Conservation (phyloP, 2,113 vertebrate species). For the Montifringilla adamsi region DNA sequence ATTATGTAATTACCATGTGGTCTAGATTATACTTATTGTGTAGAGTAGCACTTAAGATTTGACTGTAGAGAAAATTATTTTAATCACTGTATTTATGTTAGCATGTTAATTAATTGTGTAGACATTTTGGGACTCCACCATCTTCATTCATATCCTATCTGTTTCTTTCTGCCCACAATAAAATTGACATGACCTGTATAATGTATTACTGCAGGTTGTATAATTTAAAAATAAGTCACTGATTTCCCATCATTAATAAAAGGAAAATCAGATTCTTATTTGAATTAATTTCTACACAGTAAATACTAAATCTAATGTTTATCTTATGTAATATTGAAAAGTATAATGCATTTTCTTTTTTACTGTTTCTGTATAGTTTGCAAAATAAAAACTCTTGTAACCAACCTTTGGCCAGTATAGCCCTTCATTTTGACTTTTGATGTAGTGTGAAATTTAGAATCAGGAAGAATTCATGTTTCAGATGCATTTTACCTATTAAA, state of each 20-base stretch:
- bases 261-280: conserved; percentile 57
- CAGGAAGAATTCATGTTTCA: neutral
- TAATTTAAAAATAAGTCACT: conserved; percentile 56
- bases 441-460: neutral
- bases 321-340: conserved; percentile 74
- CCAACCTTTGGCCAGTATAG: conserved; percentile 67
- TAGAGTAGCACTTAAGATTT: conserved; percentile 76
- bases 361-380: conserved; percentile 95
- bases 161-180: conserved; percentile 67
- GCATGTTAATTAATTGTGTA: conserved; percentile 81
- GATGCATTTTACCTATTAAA: neutral
- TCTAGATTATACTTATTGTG: conserved; percentile 76
- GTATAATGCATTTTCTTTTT: conserved; percentile 84
- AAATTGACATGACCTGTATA: conserved; percentile 44
- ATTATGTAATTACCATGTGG: conserved; percentile 75
- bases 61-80: conserved; percentile 76
- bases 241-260: conserved; percentile 56
- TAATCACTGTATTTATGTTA: conserved; percentile 78
- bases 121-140: conserved; percentile 62
- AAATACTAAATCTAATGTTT: conserved; percentile 72
- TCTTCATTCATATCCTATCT: conserved; percentile 60
- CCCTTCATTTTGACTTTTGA: conserved; percentile 23
- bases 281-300: conserved; percentile 62
- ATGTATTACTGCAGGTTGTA: conserved; percentile 40
- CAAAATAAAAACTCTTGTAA: conserved; percentile 95